phyloP scores from a whole-genome alignment of 2,888 invertebrate species.

The Ophraella communa region DNA sequence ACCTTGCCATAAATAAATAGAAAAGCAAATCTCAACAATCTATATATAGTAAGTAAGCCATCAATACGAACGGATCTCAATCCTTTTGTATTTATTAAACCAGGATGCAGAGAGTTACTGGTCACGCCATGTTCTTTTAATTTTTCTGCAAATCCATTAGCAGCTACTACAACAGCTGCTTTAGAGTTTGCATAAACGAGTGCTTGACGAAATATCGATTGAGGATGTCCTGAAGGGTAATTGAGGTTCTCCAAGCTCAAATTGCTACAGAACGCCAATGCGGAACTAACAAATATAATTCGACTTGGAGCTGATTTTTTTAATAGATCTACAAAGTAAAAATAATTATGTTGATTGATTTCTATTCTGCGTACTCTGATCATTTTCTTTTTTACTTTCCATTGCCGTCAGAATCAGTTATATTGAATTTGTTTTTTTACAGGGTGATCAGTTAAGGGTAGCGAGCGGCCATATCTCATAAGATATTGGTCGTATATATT shows the following conservation, averaged over 20 bases:
- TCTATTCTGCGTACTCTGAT: no score
- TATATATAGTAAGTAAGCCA: constrained; percentile 40
- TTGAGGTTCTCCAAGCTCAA: constrained; percentile 48
- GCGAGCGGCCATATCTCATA: no score
- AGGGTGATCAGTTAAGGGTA: no score
- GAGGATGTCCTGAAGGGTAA: constrained; percentile 43
- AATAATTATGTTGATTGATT: background rate
- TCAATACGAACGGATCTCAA: constrained; percentile 40
- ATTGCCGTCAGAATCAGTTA: no score
- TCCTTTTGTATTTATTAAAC: constrained; percentile 52
- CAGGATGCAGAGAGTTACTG: constrained; percentile 56
- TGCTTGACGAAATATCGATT: constrained; percentile 41
- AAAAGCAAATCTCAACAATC: constrained; percentile 40
- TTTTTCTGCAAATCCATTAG: constrained; percentile 53
- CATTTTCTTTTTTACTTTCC: no score
- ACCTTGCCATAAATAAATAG: constrained; percentile 50
- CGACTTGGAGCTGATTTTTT: constrained; percentile 54
- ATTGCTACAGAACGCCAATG: constrained; percentile 46
- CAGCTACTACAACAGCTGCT: constrained; percentile 53
- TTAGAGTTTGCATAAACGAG: constrained; percentile 54
- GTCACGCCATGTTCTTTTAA: constrained; percentile 51
- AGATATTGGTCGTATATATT: no score
- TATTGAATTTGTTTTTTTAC: no score
- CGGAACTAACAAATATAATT: constrained; percentile 55
- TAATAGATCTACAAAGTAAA: constrained; percentile 48